phyloP scores from a whole-genome alignment of 2,113 vertebrate species.

The Engraulis encrasicolus region DNA sequence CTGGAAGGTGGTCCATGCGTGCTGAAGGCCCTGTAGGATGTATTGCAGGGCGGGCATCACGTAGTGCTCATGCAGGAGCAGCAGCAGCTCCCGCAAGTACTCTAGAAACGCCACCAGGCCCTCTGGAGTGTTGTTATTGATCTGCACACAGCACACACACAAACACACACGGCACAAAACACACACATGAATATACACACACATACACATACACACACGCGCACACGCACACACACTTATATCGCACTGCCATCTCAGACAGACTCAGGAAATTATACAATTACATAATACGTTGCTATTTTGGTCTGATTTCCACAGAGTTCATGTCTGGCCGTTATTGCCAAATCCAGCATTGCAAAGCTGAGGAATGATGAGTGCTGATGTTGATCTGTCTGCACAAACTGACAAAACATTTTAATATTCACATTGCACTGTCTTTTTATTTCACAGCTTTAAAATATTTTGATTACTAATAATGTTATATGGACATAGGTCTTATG shows the following conservation, averaged over 20 bases:
- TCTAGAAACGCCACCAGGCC: conserved; percentile 72
- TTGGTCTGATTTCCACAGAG: no score
- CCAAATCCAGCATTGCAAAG: no score
- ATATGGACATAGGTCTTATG: no score
- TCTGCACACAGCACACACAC: conserved; percentile 46
- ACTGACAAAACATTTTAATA: no score
- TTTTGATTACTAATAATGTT: no score
- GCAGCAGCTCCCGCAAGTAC: conserved; percentile 79
- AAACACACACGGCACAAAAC: background rate
- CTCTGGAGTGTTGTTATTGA: conserved; percentile 79
- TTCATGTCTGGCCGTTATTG: no score
- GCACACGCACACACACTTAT: background rate
- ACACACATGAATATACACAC: background rate
- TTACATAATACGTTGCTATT: no score
- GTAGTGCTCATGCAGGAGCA: conserved; percentile 77
- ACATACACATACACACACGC: background rate
- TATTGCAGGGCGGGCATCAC: conserved; percentile 77
- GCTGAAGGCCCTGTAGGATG: conserved; percentile 62
- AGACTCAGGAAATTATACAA: background rate
- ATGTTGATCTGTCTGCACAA: no score
- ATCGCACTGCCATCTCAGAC: background rate
- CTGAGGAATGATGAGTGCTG: no score
- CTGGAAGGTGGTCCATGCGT: conserved; percentile 78
- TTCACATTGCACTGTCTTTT: no score
- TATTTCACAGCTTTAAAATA: no score